phyloP scores from a whole-genome alignment of 2,797 vertebrate species.

The Girardinus metallicus region DNA sequence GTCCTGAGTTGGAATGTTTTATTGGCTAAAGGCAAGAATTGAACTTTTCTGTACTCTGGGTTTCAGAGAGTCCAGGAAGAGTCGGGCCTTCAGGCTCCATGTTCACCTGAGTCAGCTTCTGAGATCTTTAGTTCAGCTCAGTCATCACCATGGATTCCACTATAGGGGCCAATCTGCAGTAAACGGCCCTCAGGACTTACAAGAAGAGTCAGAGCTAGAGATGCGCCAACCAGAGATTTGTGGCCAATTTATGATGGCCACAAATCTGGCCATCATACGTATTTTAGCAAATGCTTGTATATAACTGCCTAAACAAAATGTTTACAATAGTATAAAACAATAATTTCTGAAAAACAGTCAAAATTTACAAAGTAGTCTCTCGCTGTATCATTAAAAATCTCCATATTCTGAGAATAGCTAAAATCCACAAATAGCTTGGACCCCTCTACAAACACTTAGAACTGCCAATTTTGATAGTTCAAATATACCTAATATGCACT shows the following conservation, averaged over 20 bases:
- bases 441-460: too few relatives aligned
- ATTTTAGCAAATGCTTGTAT: background rate
- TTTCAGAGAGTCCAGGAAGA: background rate
- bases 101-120: slow-evolving; percentile 3
- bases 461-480: too few relatives aligned
- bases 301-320: background rate
- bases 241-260: background rate
- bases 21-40: background rate
- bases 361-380: too few relatives aligned
- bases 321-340: background rate
- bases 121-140: background rate
- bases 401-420: too few relatives aligned
- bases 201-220: background rate
- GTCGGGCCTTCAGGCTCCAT: slow-evolving; percentile 14
- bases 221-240: background rate
- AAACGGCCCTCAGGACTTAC: background rate
- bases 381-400: too few relatives aligned
- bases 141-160: background rate
- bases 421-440: background rate
- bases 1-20: slow-evolving; percentile 9
- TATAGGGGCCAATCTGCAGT: background rate
- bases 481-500: too few relatives aligned
- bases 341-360: too few relatives aligned
- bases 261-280: background rate
- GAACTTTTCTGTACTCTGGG: background rate